A percentile compares a stretch with the other conserved stretches of the same genome.
Evolutionary conservation across 2,113 vertebrate genomes (phyloP).

Genomic region (Python bivittatus): DNA sequence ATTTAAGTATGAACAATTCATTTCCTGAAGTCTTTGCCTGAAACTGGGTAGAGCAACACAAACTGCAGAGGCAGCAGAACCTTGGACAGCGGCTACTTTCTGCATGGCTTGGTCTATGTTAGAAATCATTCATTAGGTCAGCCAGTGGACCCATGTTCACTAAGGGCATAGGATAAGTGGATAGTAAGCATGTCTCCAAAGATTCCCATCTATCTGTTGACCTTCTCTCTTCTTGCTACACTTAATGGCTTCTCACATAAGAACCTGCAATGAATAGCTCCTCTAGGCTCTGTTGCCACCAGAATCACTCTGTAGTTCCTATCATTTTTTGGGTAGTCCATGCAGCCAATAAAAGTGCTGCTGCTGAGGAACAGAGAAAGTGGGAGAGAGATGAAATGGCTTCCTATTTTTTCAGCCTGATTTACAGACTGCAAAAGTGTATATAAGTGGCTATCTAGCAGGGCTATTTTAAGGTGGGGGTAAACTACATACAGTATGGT

Average conservation of each 20-base stretch:
- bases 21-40: background rate
- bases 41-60: background rate
- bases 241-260: background rate
- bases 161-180: background rate
- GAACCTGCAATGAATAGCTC: background rate
- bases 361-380: background rate
- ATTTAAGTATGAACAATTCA: background rate
- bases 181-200: background rate
- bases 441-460: background rate
- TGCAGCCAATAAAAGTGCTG: background rate
- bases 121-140: background rate
- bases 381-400: no score
- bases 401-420: background rate
- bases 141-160: background rate
- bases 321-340: background rate
- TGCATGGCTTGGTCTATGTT: background rate
- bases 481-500: background rate
- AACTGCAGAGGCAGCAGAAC: background rate
- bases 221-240: background rate
- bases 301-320: background rate
- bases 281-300: background rate
- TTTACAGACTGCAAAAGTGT: background rate
- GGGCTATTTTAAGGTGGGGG: background rate
- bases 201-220: background rate
- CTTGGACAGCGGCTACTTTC: fast-evolving